These are phyloP conservation scores for Thaumatotibia leucotreta DNA, from an alignment of 1,140 invertebrate genomes.

Conservation along the genomic window DNA sequence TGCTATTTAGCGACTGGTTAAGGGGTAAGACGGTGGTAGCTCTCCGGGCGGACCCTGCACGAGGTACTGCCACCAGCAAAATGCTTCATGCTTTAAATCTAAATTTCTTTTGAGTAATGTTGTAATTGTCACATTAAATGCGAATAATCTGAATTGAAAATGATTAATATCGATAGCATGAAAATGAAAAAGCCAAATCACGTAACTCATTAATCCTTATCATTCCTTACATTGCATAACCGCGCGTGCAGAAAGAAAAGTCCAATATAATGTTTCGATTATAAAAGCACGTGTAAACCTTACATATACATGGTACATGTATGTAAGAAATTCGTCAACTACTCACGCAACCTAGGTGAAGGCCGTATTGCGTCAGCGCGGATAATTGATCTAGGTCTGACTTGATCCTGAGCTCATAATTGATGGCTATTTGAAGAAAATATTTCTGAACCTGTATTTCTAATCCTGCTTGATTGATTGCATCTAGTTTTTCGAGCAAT, in stretches of 20 bases:
- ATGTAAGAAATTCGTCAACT: slow-evolving; percentile 1
- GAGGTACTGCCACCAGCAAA: too few species aligned
- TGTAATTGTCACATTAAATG: too few species aligned
- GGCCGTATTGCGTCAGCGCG: neutral
- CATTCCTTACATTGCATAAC: neutral
- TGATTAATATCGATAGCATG: neutral
- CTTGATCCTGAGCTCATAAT: neutral
- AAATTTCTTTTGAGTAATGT: too few species aligned
- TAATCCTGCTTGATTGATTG: neutral
- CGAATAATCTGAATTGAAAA: neutral
- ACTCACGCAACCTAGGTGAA: neutral
- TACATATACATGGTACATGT: neutral
- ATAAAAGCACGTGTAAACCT: neutral
- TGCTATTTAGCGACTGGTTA: too few species aligned
- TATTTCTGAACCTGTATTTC: neutral
- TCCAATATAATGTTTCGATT: neutral
- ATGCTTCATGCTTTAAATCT: too few species aligned
- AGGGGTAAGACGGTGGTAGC: too few species aligned
- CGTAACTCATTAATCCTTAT: neutral
- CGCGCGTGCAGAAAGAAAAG: neutral
- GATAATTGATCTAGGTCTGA: neutral
- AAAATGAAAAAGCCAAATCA: neutral
- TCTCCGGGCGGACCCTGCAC: too few species aligned
- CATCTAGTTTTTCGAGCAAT: neutral
- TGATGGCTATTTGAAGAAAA: neutral